A percentile compares a stretch with the other conserved stretches of the same genome.
Evolutionary conservation across 2,888 invertebrate genomes (phyloP).

Genomic region (Stomorhina lunata): DNA sequence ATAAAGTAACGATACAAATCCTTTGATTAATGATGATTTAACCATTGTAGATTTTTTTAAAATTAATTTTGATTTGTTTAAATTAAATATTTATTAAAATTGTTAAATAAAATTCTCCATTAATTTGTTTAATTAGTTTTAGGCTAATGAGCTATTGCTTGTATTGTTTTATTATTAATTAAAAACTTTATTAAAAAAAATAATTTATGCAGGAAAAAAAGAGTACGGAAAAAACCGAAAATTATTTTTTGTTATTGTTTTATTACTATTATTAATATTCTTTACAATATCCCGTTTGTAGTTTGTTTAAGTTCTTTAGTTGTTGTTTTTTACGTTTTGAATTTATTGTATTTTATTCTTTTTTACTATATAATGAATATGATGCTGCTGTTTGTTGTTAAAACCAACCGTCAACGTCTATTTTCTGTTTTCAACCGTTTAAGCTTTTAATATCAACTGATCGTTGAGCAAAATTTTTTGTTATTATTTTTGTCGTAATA

Average conservation of each 20-base stretch:
- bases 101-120: neutral
- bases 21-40: conserved; percentile 24
- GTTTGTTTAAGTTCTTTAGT: neutral
- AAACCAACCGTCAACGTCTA: conserved; percentile 13
- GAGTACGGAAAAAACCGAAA: neutral
- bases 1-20: neutral
- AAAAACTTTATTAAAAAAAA: conserved; percentile 17
- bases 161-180: conserved; percentile 9
- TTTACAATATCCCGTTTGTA: conserved; percentile 49
- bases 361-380: no score
- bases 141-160: neutral
- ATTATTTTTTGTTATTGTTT: conserved; percentile 1
- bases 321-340: conserved; percentile 13
- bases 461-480: conserved; percentile 18
- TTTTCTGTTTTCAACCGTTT: conserved; percentile 17
- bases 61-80: neutral
- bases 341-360: no score
- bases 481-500: conserved; percentile 35
- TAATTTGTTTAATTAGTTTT: conserved; percentile 34
- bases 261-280: conserved; percentile 4
- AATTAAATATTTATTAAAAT: neutral
- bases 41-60: conserved; percentile 24
- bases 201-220: conserved; percentile 5
- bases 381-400: neutral
- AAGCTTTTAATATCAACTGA: conserved; percentile 54